Evolutionary conservation across 2,797 vertebrate genomes (phyloP).

Genomic region (Novumbra hubbsi): DNA sequence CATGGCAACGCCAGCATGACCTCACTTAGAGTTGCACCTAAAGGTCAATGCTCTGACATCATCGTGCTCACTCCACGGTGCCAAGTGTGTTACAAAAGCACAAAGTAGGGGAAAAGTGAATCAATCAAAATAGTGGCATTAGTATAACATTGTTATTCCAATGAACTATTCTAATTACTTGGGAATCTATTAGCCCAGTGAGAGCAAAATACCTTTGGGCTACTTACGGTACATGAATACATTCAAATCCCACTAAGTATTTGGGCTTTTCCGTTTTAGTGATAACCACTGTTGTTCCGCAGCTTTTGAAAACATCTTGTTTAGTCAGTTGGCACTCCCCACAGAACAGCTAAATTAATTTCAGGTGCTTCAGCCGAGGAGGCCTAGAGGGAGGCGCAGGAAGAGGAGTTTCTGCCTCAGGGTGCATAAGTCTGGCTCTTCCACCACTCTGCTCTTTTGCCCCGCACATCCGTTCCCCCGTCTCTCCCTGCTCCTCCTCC

Average conservation of each 20-base stretch:
- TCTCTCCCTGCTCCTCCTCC: neutral
- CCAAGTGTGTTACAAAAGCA: constrained; percentile 51
- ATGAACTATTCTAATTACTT: constrained; percentile 32
- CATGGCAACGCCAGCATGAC: constrained; percentile 76
- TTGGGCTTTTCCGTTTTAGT: constrained; percentile 45
- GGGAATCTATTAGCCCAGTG: constrained; percentile 18
- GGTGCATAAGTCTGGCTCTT: constrained; percentile 10
- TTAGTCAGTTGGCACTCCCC: constrained; percentile 65
- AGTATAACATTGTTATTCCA: neutral
- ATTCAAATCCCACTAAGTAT: constrained; percentile 32
- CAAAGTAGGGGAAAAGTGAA: constrained; percentile 2
- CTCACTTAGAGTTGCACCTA: constrained; percentile 77
- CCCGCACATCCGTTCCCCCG: constrained; percentile 9
- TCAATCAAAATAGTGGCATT: constrained; percentile 3
- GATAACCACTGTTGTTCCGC: constrained; percentile 43
- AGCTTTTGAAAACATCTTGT: constrained; percentile 59
- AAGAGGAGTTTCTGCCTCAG: constrained; percentile 47
- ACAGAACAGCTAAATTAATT: constrained; percentile 72
- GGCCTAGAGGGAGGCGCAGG: constrained; percentile 60
- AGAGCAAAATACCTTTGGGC: constrained; percentile 4
- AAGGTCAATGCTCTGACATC: constrained; percentile 70
- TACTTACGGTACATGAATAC: neutral
- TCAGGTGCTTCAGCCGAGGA: constrained; percentile 64
- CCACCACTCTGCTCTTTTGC: neutral
- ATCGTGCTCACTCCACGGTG: constrained; percentile 51